A percentile compares a stretch with the other conserved stretches of the same genome.
Conservation (phyloP, 2,113 vertebrate species). For the Rhodinocichla rosea region DNA sequence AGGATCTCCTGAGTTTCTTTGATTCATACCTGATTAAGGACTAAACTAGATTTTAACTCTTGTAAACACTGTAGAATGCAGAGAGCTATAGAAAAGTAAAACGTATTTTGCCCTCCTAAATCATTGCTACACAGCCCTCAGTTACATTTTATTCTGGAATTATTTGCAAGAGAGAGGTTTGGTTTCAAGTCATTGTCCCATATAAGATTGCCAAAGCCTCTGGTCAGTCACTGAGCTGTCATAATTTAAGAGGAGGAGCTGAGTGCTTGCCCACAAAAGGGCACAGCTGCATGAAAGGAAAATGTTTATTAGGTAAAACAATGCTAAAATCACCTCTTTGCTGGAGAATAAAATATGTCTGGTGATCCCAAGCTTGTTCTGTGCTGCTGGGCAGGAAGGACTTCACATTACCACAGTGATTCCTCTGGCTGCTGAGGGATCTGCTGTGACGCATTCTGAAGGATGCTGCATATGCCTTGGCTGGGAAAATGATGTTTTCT, state of each 20-base stretch:
- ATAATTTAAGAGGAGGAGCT: neutral
- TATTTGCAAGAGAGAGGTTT: neutral
- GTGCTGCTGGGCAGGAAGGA: neutral
- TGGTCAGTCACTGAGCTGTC: neutral
- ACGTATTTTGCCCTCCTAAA: neutral
- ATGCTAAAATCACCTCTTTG: neutral
- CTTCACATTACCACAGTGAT: neutral
- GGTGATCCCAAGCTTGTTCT: neutral
- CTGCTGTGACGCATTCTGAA: neutral
- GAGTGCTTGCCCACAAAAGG: neutral
- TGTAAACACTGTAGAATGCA: neutral
- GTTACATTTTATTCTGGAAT: neutral
- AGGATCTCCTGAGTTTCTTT: slow-evolving; percentile 35
- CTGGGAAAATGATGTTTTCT: neutral
- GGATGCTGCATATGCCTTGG: neutral
- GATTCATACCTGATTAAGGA: slow-evolving; percentile 40
- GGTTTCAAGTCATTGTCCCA: neutral
- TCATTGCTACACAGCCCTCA: neutral
- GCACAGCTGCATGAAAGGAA: fast-evolving
- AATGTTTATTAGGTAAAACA: neutral
- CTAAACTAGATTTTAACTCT: slow-evolving; percentile 8
- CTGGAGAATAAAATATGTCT: neutral
- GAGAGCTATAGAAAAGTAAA: neutral
- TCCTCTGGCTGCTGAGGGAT: neutral
- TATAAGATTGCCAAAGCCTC: neutral